Percentiles rank a stretch among this genome's conserved stretches.
phyloP scores from a whole-genome alignment of 1,140 invertebrate genomes.

The Lamellibrachia luymesi region DNA sequence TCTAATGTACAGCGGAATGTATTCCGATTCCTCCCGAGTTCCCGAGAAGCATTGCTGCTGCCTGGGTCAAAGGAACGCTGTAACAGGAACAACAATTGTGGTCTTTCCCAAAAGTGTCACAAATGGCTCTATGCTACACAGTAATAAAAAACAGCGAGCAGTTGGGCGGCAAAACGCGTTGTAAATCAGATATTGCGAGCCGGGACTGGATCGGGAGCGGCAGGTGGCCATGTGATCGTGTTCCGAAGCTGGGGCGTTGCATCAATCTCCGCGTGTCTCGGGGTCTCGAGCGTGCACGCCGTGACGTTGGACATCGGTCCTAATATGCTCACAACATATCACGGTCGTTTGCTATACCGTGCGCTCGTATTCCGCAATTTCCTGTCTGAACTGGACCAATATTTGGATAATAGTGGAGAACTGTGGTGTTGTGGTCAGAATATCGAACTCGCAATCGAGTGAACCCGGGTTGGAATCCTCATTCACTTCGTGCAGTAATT shows the following conservation, averaged over 20 bases:
- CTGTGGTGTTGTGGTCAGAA: too few relatives aligned
- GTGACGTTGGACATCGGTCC: neutral
- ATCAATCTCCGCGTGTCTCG: neutral
- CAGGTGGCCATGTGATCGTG: neutral
- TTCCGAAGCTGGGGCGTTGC: neutral
- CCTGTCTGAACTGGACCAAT: too few relatives aligned
- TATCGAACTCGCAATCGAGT: too few relatives aligned
- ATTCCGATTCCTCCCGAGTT: too few relatives aligned
- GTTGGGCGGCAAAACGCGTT: neutral
- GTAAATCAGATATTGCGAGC: neutral
- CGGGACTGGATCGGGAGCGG: neutral
- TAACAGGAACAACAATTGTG: neutral
- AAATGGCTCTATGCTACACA: neutral
- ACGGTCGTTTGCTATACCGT: too few relatives aligned
- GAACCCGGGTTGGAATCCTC: too few relatives aligned
- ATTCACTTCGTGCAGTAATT: too few relatives aligned
- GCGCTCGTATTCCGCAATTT: too few relatives aligned
- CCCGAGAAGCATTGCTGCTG: neutral
- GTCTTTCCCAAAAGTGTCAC: neutral
- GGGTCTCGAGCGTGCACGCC: neutral
- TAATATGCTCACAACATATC: neutral
- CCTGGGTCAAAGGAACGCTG: neutral
- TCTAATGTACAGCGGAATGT: neutral
- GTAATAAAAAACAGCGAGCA: neutral
- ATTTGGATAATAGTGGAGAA: too few relatives aligned